Evolutionary conservation across 2,888 invertebrate genomes (phyloP).

Genomic region (Melieria picta): DNA sequence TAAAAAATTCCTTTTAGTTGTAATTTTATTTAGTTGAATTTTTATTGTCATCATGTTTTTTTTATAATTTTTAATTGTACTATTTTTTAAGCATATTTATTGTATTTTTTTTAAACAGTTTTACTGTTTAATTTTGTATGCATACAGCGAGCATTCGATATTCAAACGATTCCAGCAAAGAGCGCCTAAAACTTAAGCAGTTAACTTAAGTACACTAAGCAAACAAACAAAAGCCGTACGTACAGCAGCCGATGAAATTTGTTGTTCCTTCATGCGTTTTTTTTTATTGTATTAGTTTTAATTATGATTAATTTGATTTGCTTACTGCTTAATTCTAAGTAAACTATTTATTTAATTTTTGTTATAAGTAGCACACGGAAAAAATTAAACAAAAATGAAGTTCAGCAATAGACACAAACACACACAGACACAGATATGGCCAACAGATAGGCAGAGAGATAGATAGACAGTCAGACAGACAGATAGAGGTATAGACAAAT

Average conservation of each 20-base stretch:
- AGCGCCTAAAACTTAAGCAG: background rate
- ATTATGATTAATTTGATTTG: conserved; percentile 25
- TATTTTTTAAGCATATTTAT: conserved; percentile 6
- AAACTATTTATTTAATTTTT: conserved; percentile 40
- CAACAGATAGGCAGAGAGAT: conserved; percentile 5
- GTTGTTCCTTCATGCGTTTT: conserved; percentile 28
- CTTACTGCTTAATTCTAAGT: conserved; percentile 41
- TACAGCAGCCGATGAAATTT: conserved; percentile 30
- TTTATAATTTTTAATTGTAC: background rate
- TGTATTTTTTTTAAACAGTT: background rate
- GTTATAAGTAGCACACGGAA: conserved; percentile 22
- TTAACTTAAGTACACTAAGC: background rate
- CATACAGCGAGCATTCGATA: too few relatives aligned
- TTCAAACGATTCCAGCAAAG: too few relatives aligned
- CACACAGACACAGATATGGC: conserved; percentile 28
- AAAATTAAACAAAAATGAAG: conserved; percentile 28
- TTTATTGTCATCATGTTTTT: conserved; percentile 1
- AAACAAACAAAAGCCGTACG: conserved; percentile 10
- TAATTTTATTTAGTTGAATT: background rate
- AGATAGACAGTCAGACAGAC: conserved; percentile 7
- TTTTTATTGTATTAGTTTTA: conserved; percentile 9
- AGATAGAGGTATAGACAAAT: background rate
- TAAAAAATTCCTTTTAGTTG: background rate
- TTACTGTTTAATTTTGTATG: too few relatives aligned
- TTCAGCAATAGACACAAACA: conserved; percentile 12